Base-by-base conservation (phyloP, 2,888 invertebrate species). In the Nymphalis polychloros region DNA sequence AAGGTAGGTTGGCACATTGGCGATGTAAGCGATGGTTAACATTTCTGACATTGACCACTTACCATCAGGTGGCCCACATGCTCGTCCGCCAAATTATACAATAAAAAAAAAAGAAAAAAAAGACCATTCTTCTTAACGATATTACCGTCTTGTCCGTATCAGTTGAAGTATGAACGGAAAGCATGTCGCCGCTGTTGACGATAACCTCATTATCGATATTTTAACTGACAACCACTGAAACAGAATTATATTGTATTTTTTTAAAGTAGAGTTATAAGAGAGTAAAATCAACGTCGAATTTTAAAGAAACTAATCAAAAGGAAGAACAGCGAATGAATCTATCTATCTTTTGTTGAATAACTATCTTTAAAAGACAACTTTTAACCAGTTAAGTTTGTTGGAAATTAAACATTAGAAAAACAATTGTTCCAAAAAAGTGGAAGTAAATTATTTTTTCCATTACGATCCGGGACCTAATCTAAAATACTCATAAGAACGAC, bases 191-290 rank as follows among this genome's bases (percentile, higher is more conserved):
- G 65, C 46, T 57, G 62, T 62, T 70, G 66, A 72, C 70, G 64
- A n/a, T 68, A 72, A 68, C 60, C 57, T 70, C 8, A 70, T 72
- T 72, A 72, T 59, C 63, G 63, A 65, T 65, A 63, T 66, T 68
- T 63, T 61, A 57, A 61, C 57, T 65, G 61, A 65, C 68, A 41
- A 49, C 57, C 55, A 35, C 49, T 59, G 48, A 64, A 60, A 59
- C 31, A 35, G 55, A 64, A 64, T 65, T 62, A 31, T 31, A 19
- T 27, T 17, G 35, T 46, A 41, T 48, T 48, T 61, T 61, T 27
- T 41, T n/a, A 13, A 41, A n/a, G 41, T 41, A 41, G 41, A 4
- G 4, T 41, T 41, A 41, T 41, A 13, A 41, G 41, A 41, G 41
- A 13, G 13, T 13, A 13, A 41, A 3, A 13, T 41, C 13, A 41